These are phyloP conservation scores for Irena cyanogastra DNA, from an alignment of 2,113 vertebrate genomes.

Conservation along the genomic window DNA sequence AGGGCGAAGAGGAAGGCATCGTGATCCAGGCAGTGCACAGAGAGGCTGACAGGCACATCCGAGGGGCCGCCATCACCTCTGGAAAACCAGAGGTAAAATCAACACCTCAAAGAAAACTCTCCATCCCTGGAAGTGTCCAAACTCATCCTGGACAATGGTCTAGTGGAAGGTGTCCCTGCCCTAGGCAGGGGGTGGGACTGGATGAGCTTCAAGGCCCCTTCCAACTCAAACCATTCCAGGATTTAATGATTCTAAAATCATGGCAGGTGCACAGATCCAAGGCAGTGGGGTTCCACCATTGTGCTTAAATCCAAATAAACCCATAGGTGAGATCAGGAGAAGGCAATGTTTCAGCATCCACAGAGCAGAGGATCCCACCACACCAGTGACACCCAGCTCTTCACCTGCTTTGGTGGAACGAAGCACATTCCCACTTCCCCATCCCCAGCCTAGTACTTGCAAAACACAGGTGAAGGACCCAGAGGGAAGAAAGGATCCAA, in stretches of 20 bases:
- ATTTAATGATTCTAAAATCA: not conserved
- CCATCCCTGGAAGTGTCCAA: not conserved
- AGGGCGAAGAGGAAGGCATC: slow-evolving; percentile 90
- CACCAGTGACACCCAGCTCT: not conserved
- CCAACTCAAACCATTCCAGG: not conserved
- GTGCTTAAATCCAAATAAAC: not conserved
- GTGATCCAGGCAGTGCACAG: slow-evolving; percentile 82
- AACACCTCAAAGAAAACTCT: not conserved
- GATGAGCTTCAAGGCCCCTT: not conserved
- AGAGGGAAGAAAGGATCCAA: not conserved
- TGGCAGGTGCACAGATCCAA: accelerated
- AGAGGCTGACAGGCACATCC: slow-evolving; percentile 82
- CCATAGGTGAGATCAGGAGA: not conserved
- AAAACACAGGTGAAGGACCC: accelerated
- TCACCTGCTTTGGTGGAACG: not conserved
- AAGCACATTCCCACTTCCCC: not conserved
- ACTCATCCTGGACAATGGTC: too few relatives aligned
- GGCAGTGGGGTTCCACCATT: accelerated
- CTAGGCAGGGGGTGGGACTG: not conserved
- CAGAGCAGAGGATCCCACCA: not conserved
- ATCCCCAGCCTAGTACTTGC: not conserved
- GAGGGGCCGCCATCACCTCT: slow-evolving; percentile 82
- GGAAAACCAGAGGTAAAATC: not conserved
- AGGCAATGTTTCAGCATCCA: not conserved
- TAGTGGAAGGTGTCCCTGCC: not conserved